These are phyloP conservation scores for Donacobius atricapilla DNA, from an alignment of 2,113 vertebrate genomes.

Conservation along the genomic window DNA sequence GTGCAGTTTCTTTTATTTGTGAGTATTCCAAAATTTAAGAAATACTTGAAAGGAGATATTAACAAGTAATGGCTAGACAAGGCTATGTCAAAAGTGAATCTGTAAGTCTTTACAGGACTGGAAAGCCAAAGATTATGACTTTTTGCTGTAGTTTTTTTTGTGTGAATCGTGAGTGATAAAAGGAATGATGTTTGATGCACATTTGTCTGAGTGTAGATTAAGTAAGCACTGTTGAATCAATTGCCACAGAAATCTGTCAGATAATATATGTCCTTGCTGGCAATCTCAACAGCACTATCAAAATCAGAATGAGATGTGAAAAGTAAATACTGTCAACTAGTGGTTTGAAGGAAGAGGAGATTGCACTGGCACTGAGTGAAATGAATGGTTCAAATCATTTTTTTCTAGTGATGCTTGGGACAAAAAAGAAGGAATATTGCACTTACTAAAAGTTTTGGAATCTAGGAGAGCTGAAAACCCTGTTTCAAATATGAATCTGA, in stretches of 20 bases:
- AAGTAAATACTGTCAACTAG: constrained; percentile 3
- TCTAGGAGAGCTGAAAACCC: not conserved
- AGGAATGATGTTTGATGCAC: not conserved
- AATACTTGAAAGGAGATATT: not conserved
- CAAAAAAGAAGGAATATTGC: not conserved
- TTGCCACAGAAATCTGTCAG: not conserved
- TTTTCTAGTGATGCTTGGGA: not conserved
- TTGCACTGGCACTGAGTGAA: not conserved
- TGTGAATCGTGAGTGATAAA: not conserved
- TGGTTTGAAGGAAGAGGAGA: not conserved
- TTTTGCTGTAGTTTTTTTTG: not conserved
- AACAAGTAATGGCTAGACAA: not conserved
- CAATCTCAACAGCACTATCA: not conserved
- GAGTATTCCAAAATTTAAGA: not conserved
- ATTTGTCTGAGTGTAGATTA: not conserved
- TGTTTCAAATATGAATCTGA: not conserved
- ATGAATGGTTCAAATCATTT: not conserved
- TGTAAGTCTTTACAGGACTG: not conserved
- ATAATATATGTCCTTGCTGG: constrained; percentile 15
- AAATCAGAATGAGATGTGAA: not conserved
- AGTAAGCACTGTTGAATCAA: not conserved
- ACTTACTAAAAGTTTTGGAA: not conserved
- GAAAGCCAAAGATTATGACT: not conserved
- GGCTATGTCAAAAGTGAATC: not conserved
- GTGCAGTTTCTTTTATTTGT: not conserved